Percentiles rank a stretch among this genome's conserved stretches.
Conservation (phyloP, 2,113 vertebrate species). For the Ceyx melanurus region DNA sequence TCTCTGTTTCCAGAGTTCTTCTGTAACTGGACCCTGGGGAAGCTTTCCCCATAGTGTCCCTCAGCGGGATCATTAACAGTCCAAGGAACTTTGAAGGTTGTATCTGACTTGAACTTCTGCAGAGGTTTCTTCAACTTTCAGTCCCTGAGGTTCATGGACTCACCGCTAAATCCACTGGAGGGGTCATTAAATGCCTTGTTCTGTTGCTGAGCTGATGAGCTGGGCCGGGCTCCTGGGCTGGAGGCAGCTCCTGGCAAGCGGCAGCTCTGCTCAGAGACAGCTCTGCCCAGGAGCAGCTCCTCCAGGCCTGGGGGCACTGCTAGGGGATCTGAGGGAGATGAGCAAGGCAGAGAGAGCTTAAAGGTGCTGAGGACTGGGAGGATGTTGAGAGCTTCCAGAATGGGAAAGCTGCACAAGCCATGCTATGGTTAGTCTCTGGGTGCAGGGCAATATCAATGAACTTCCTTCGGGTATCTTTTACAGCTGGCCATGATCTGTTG, state of each 20-base stretch:
- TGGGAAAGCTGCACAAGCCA: too few relatives aligned
- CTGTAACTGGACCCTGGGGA: not conserved
- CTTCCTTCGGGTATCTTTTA: too few relatives aligned
- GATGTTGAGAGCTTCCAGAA: too few relatives aligned
- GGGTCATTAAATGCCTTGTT: not conserved
- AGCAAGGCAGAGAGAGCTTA: too few relatives aligned
- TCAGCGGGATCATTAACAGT: not conserved
- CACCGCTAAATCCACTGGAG: not conserved
- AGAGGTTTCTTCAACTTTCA: not conserved
- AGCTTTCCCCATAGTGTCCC: not conserved
- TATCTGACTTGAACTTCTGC: not conserved
- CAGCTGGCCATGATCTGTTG: too few relatives aligned
- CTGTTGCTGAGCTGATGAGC: not conserved
- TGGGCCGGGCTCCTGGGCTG: not conserved
- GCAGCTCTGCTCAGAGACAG: not conserved
- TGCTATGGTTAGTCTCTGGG: too few relatives aligned
- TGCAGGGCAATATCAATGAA: too few relatives aligned
- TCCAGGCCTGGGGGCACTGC: too few relatives aligned
- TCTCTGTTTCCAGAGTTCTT: not conserved
- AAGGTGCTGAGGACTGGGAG: too few relatives aligned
- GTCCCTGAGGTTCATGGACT: not conserved
- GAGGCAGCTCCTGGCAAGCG: not conserved
- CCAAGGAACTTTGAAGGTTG: not conserved
- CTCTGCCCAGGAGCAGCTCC: not conserved
- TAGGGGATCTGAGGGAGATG: too few relatives aligned